Evolutionary conservation across 2,113 vertebrate species (phyloP), one percentile per base, ranked within the genome.

Genomic region (Cathartes aura): DNA sequence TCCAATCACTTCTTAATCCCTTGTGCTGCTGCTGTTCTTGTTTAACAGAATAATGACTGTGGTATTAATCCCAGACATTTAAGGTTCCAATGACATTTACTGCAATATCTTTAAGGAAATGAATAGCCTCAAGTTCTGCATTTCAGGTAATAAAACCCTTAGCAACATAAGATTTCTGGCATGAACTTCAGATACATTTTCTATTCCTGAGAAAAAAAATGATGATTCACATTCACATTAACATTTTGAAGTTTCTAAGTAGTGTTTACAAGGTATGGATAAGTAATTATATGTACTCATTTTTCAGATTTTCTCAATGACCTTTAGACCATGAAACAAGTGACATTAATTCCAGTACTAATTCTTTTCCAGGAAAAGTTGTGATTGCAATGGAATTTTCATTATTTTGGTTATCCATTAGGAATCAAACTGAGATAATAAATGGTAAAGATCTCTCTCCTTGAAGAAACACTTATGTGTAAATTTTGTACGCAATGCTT

Each of bases 291-390:
- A 78, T 15, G 16, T 67, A 22, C 27, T 85, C 8, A 64, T 79
- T 94, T 98, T 75, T 87, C 66, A 87, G 30, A 68, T 87, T 76
- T 90, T 97, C 78, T 63, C 55, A 53, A 50, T 80, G 36, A 88
- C 12, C 8, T 3, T 63, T 82, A 82, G 60, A 42, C 43, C 20
- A 60, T 59, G 15, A 75, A 86, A 67, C 14, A 62, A 47, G 23
- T 72, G 55, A 38, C 63, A 63, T 63, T 79, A 38, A 45, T 27
- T 86, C 3, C 47, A 70, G 11, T 82, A 87, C 72, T 67, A 73
- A 72, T 50, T 43, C 8, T 73, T 60, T 68, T 58, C 29, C 40
- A 80, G n/a, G 48, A 87, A 67, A 76, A 72, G 30, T 52, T 47
- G 11, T 52, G 8, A 60, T 40, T 80, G 40, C 17, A 66, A 64